Conservation (phyloP, 1,140 invertebrate genomes). For the Ceratina australensis region DNA sequence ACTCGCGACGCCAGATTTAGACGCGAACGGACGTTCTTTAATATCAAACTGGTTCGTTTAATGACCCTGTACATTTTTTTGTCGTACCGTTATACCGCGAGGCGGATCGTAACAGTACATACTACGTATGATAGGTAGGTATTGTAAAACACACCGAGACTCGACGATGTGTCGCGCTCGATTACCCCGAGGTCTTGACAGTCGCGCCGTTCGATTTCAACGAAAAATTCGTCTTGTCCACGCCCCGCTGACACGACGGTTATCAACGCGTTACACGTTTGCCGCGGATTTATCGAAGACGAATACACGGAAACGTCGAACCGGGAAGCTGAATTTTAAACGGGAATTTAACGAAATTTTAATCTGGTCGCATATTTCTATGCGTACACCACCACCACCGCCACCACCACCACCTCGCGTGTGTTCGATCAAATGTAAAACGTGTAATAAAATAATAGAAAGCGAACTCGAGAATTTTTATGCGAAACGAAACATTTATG, state of each 20-base stretch:
- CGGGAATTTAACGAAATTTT: no score
- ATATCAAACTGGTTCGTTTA: constrained; percentile 47
- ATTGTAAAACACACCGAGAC: constrained; percentile 15
- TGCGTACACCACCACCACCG: no score
- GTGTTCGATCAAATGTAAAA: no score
- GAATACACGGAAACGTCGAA: no score
- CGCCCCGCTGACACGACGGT: neutral
- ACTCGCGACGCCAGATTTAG: constrained; percentile 26
- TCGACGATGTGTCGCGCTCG: neutral
- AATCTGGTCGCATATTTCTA: no score
- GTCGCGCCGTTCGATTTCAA: no score
- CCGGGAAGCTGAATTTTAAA: no score
- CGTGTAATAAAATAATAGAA: no score
- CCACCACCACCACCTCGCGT: no score
- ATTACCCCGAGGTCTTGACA: neutral
- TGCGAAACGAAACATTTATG: no score
- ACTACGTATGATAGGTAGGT: neutral
- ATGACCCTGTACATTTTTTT: constrained; percentile 33
- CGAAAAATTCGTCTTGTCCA: neutral
- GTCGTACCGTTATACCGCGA: constrained; percentile 22
- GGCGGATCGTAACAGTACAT: constrained; percentile 14
- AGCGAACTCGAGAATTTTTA: no score
- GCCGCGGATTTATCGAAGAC: no score
- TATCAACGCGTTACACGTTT: constrained; percentile 5
- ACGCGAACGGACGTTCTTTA: constrained; percentile 26